A percentile compares a stretch with the other conserved stretches of the same genome.
Evolutionary conservation across 64 coral and sea anemone species (phyloP).

Genomic region (Pocillopora verrucosa): DNA sequence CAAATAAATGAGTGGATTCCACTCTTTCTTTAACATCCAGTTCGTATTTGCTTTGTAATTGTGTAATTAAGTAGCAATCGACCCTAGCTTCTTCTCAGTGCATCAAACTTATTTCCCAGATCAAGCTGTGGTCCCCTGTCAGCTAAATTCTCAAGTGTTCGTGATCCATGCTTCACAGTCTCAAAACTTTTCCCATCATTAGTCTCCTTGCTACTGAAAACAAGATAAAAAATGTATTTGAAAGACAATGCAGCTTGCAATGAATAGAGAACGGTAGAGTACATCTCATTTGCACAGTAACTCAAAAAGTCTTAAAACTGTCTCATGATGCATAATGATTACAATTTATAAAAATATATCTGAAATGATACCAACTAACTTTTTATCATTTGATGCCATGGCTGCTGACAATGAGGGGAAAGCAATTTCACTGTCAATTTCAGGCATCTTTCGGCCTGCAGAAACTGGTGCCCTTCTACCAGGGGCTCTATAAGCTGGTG

Average conservation of each 20-base stretch:
- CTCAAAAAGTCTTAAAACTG: background rate
- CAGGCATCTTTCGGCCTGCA: conserved; percentile 64
- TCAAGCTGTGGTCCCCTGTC: conserved; percentile 59
- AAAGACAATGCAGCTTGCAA: background rate
- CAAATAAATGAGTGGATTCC: background rate
- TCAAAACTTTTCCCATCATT: conserved; percentile 64
- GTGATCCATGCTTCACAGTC: conserved; percentile 70
- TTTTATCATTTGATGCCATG: conserved; percentile 47
- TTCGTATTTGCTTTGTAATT: background rate
- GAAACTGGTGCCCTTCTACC: conserved; percentile 64
- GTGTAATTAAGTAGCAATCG: background rate
- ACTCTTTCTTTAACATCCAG: background rate
- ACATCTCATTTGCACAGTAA: background rate
- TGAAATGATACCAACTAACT: background rate
- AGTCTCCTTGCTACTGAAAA: conserved; percentile 52
- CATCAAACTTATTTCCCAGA: conserved; percentile 80
- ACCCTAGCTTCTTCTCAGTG: conserved; percentile 57
- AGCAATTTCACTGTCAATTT: conserved; percentile 95
- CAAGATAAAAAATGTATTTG: background rate
- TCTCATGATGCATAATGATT: no score
- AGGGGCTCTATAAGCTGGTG: conserved; percentile 83
- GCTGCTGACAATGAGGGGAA: conserved; percentile 71
- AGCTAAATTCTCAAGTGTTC: conserved; percentile 49
- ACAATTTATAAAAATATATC: no score
- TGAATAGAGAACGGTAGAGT: background rate